A percentile compares a stretch with the other conserved stretches of the same genome.
Evolutionary conservation across 2,113 vertebrate genomes (phyloP).

Genomic region (Pollimyrus isidori): DNA sequence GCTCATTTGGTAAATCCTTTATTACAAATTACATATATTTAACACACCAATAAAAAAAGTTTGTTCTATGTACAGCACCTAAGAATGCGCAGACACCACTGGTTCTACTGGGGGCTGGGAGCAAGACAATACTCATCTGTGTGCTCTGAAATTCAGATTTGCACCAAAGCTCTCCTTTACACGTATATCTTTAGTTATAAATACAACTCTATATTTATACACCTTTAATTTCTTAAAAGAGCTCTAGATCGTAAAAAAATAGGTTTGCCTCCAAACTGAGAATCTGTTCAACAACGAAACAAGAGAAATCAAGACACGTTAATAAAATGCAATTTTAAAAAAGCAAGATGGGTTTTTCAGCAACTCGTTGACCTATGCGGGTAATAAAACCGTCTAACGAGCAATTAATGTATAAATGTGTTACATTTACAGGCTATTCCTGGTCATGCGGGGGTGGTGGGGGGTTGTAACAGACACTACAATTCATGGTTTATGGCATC

Average conservation of each 20-base stretch:
- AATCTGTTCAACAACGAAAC: constrained; percentile 21
- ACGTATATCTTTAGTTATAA: constrained; percentile 50
- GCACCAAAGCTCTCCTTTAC: constrained; percentile 19
- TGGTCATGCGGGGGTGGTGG: not conserved
- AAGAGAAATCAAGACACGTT: constrained; percentile 18
- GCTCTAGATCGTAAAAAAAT: constrained; percentile 33
- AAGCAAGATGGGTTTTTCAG: constrained; percentile 15
- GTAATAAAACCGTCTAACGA: constrained; percentile 13
- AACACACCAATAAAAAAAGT: constrained; percentile 30
- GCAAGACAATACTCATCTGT: not conserved
- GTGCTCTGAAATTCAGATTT: not conserved
- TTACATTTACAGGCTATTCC: constrained; percentile 16
- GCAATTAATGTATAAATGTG: constrained; percentile 8
- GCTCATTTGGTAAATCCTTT: constrained; percentile 27
- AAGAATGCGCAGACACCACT: constrained; percentile 58
- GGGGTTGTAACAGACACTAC: constrained; percentile 21
- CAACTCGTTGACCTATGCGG: constrained; percentile 16
- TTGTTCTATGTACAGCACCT: constrained; percentile 23
- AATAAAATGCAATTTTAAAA: constrained; percentile 6
- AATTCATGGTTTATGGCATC: constrained; percentile 13
- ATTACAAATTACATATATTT: constrained; percentile 30
- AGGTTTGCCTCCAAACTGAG: constrained; percentile 32
- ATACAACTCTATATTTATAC: constrained; percentile 80
- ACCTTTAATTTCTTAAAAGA: constrained; percentile 45
- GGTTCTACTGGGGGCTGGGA: constrained; percentile 39